Evolutionary conservation across 2,888 invertebrate genomes (phyloP).

Genomic region (Acanthosepion esculentum): DNA sequence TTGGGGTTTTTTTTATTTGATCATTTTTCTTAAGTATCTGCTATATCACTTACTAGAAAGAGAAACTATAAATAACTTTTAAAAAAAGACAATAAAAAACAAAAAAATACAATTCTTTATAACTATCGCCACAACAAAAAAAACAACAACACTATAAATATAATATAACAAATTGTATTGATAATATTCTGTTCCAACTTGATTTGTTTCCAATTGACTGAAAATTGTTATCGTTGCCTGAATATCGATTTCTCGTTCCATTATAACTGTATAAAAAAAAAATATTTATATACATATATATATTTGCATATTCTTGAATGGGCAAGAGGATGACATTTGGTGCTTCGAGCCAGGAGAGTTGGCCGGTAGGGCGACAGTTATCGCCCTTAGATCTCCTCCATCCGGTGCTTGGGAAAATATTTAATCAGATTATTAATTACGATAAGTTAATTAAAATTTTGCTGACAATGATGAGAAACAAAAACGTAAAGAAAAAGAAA

Average conservation of each 20-base stretch:
- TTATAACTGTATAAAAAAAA: too few species aligned
- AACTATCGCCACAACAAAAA: neutral
- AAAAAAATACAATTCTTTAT: neutral
- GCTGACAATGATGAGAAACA: neutral
- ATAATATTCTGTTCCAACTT: too few species aligned
- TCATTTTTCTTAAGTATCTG: neutral
- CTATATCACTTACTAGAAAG: neutral
- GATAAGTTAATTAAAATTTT: neutral
- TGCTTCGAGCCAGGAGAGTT: constrained; percentile 25
- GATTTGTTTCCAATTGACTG: too few species aligned
- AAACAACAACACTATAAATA: too few species aligned
- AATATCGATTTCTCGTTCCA: too few species aligned
- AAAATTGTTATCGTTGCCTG: too few species aligned
- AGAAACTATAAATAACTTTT: neutral
- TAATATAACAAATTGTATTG: too few species aligned
- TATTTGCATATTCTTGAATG: neutral
- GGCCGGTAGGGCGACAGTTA: constrained; percentile 45
- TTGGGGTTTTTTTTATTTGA: neutral
- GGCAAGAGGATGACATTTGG: neutral
- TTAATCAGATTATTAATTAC: neutral
- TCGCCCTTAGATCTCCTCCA: constrained; percentile 44
- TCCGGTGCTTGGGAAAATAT: constrained; percentile 46
- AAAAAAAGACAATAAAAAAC: neutral
- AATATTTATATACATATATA: neutral
- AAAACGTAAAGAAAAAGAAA: neutral